phyloP scores from a whole-genome alignment of 1,140 invertebrate species.

The Hylaeus anthracinus region DNA sequence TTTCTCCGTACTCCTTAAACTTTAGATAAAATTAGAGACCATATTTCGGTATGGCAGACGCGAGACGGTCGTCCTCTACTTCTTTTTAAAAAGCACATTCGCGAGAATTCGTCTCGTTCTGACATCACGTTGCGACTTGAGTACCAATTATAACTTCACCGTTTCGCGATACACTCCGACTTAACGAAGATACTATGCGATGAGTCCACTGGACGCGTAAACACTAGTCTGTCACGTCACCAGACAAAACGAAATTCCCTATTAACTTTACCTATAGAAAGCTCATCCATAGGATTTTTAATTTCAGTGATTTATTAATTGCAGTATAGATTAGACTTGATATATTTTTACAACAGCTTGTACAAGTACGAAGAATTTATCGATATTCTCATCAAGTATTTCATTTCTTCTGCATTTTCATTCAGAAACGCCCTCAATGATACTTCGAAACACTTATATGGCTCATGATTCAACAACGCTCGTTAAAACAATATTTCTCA shows the following conservation, averaged over 20 bases:
- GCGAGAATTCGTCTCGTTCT: conserved; percentile 18
- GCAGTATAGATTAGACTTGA: too few relatives aligned
- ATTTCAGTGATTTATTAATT: too few relatives aligned
- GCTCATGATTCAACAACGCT: too few relatives aligned
- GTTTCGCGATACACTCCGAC: conserved; percentile 4
- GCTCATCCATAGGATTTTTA: too few relatives aligned
- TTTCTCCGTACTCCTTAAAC: not conserved
- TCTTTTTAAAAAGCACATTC: conserved; percentile 17
- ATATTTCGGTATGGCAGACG: not conserved
- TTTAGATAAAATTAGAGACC: conserved; percentile 5
- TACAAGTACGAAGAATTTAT: too few relatives aligned
- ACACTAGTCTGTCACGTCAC: conserved; percentile 1
- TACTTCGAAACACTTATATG: too few relatives aligned
- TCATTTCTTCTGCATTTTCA: too few relatives aligned
- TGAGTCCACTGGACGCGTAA: conserved; percentile 8
- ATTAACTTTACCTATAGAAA: not conserved
- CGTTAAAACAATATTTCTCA: too few relatives aligned
- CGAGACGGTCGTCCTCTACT: not conserved
- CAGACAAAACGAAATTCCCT: conserved; percentile 9
- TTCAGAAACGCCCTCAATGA: too few relatives aligned
- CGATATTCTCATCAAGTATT: too few relatives aligned
- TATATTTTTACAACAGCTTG: too few relatives aligned
- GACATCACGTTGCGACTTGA: conserved; percentile 5
- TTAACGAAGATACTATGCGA: conserved; percentile 20
- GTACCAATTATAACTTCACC: conserved; percentile 43